These are phyloP conservation scores for Cyclophora punctaria DNA, from an alignment of 2,888 invertebrate genomes.

Conservation along the genomic window DNA sequence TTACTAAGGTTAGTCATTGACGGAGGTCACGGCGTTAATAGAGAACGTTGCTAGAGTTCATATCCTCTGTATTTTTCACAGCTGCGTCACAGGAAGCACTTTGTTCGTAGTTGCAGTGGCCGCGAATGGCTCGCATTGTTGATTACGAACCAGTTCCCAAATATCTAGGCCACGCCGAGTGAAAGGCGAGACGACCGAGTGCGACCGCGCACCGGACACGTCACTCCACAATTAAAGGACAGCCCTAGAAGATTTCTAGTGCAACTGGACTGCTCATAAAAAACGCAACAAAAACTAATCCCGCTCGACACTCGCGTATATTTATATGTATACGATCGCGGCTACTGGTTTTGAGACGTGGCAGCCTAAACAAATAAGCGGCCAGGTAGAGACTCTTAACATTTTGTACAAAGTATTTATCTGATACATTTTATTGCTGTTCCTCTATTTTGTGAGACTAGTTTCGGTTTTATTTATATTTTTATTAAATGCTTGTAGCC, in stretches of 20 bases:
- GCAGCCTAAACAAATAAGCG: slow-evolving; percentile 72
- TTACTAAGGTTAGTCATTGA: neutral
- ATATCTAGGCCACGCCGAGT: slow-evolving; percentile 73
- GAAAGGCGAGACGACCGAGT: slow-evolving; percentile 59
- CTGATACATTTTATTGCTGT: slow-evolving; percentile 59
- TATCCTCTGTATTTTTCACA: slow-evolving; percentile 23
- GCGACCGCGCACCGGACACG: slow-evolving; percentile 35
- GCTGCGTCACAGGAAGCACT: slow-evolving; percentile 39
- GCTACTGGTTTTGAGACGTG: slow-evolving; percentile 71
- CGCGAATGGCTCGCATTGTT: slow-evolving; percentile 46
- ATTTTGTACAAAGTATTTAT: slow-evolving; percentile 61
- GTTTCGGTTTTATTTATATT: slow-evolving; percentile 2
- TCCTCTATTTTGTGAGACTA: slow-evolving; percentile 15
- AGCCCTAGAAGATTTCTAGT: slow-evolving; percentile 54
- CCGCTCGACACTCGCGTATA: slow-evolving; percentile 40
- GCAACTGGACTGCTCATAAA: slow-evolving; percentile 59
- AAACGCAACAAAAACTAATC: slow-evolving; percentile 63
- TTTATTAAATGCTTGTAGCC: slow-evolving; percentile 6
- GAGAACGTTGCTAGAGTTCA: neutral
- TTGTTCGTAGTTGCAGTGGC: slow-evolving; percentile 36
- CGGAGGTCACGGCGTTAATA: slow-evolving; percentile 2
- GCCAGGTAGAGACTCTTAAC: slow-evolving; percentile 65
- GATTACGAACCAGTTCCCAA: slow-evolving; percentile 68
- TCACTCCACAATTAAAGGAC: slow-evolving; percentile 25
- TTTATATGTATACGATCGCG: slow-evolving; percentile 49